These are phyloP conservation scores for Paracanthobrama guichenoti DNA, from an alignment of 2,113 vertebrate genomes.

Conservation along the genomic window DNA sequence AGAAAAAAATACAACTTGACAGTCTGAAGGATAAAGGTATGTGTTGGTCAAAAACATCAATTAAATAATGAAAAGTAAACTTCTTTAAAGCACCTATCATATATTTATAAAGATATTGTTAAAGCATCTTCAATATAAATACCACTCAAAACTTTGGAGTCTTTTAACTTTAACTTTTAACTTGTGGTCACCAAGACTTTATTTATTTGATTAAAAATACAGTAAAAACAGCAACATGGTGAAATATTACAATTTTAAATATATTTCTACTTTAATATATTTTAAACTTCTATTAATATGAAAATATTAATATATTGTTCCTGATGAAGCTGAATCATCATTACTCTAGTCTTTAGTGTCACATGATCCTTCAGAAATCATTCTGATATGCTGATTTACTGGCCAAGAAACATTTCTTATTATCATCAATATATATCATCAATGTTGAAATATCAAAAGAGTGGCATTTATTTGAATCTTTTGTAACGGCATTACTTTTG, in stretches of 20 bases:
- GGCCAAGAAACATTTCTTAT: too few relatives aligned
- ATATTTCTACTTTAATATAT: background rate
- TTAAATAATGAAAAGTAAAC: background rate
- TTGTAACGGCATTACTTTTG: background rate
- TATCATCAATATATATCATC: too few relatives aligned
- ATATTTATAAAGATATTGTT: too few relatives aligned
- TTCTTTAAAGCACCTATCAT: background rate
- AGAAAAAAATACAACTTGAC: too few relatives aligned
- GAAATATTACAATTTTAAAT: background rate
- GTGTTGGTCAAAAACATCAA: background rate
- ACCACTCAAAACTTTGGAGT: too few relatives aligned
- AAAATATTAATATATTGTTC: background rate
- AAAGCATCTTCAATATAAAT: background rate
- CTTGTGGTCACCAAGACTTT: background rate
- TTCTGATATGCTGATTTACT: too few relatives aligned
- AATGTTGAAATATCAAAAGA: background rate
- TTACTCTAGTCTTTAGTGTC: background rate
- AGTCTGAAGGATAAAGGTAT: too few relatives aligned
- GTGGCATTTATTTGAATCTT: background rate
- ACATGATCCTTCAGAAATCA: background rate
- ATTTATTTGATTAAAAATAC: background rate
- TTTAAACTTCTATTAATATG: background rate
- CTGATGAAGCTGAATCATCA: background rate
- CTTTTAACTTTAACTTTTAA: too few relatives aligned
- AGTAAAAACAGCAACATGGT: background rate